phyloP scores from a whole-genome alignment of 2,797 vertebrate genomes.

The Pitangus sulphuratus region DNA sequence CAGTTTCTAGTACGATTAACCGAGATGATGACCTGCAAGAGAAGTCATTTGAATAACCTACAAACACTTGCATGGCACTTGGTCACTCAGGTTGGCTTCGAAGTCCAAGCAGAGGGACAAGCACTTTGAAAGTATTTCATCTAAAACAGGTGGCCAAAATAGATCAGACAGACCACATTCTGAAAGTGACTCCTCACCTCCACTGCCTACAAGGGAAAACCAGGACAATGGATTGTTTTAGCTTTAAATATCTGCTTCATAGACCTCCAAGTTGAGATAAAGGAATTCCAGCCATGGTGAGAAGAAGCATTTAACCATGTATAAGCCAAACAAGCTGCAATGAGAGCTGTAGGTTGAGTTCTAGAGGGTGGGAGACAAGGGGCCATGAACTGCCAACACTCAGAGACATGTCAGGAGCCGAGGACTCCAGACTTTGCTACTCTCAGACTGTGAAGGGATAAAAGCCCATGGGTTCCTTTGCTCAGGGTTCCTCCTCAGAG shows the following conservation, averaged over 20 bases:
- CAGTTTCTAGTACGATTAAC: neutral
- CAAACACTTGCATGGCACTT: rapidly evolving
- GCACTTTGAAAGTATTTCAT: neutral
- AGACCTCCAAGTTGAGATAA: neutral
- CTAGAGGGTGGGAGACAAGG: rapidly evolving
- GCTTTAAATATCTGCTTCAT: neutral
- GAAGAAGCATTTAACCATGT: neutral
- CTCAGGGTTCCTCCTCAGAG: neutral
- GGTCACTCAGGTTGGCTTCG: neutral
- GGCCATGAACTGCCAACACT: neutral
- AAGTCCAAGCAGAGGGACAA: neutral
- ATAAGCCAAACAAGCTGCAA: neutral
- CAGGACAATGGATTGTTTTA: rapidly evolving
- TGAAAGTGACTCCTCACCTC: neutral
- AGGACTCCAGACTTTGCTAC: neutral
- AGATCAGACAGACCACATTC: neutral
- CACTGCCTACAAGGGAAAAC: neutral
- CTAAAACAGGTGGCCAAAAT: neutral
- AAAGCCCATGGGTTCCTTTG: neutral
- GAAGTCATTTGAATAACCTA: neutral
- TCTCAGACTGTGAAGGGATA: neutral
- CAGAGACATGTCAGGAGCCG: rapidly evolving
- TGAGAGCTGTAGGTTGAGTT: neutral
- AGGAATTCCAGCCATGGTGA: neutral
- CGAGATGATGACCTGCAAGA: neutral